phyloP scores from a whole-genome alignment of 2,113 vertebrate species.

The Tylochromis polylepis region DNA sequence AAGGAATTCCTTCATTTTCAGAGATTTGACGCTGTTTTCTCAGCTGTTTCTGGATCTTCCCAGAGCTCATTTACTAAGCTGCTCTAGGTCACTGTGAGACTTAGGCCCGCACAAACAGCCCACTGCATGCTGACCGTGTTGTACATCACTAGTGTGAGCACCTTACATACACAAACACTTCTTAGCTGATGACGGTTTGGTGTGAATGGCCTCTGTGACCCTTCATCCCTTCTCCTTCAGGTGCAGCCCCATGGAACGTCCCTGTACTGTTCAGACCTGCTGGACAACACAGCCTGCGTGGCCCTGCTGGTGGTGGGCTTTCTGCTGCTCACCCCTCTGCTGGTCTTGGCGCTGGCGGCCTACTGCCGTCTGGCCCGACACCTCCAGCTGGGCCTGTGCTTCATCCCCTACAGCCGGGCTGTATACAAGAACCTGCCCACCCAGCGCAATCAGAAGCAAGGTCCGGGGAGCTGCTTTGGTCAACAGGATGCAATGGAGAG shows the following conservation, averaged over 20 bases:
- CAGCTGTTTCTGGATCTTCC: neutral
- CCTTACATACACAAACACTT: neutral
- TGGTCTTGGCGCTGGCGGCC: constrained; percentile 83
- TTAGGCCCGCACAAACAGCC: neutral
- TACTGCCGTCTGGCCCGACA: constrained; percentile 84
- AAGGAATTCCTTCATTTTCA: constrained; percentile 3
- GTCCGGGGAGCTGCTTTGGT: constrained; percentile 58
- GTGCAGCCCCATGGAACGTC: constrained; percentile 75
- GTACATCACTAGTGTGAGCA: neutral
- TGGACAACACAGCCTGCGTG: constrained; percentile 80
- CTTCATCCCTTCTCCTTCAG: constrained; percentile 36
- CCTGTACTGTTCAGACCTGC: constrained; percentile 76
- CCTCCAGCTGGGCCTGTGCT: constrained; percentile 84
- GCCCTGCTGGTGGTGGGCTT: constrained; percentile 85
- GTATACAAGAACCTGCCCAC: constrained; percentile 80
- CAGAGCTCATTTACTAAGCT: neutral
- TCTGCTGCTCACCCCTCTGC: constrained; percentile 80
- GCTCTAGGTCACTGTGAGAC: neutral
- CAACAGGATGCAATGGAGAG: constrained; percentile 48
- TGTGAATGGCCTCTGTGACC: neutral
- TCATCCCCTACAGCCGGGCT: constrained; percentile 87
- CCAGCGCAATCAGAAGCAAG: constrained; percentile 36
- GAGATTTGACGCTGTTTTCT: constrained; percentile 44
- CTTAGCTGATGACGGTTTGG: neutral
- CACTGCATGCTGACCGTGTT: neutral